Conservation (phyloP, 2,888 invertebrate genomes). For the Pandemis cinnamomeana region DNA sequence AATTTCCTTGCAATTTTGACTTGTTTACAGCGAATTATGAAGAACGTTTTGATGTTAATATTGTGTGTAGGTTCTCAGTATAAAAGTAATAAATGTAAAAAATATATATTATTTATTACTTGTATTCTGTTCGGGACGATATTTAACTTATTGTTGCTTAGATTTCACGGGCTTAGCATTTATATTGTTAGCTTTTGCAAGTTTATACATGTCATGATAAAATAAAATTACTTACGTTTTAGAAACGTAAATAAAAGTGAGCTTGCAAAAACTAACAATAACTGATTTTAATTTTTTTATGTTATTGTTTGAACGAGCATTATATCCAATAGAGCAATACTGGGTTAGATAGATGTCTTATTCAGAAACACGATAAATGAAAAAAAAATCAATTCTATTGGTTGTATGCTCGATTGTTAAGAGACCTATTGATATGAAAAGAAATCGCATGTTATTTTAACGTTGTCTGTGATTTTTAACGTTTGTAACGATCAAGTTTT, state of each 20-base stretch:
- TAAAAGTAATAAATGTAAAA: conserved; percentile 15
- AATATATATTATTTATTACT: conserved; percentile 14
- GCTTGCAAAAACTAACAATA: not conserved
- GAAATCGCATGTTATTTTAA: not conserved
- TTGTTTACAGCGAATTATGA: not conserved
- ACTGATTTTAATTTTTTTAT: not conserved
- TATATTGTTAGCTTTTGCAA: not conserved
- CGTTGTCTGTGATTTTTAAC: not conserved
- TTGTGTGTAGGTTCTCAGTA: not conserved
- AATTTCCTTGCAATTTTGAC: not conserved
- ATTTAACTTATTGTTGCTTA: conserved; percentile 36
- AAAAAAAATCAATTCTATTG: no score
- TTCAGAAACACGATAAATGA: no score
- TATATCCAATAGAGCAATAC: no score
- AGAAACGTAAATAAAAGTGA: not conserved
- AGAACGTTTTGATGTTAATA: not conserved
- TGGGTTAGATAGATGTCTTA: no score
- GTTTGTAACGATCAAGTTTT: not conserved
- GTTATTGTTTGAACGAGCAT: not conserved
- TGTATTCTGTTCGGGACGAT: conserved; percentile 16
- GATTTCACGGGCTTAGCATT: not conserved
- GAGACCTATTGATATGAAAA: not conserved
- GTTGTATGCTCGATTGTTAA: no score
- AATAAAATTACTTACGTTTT: not conserved
- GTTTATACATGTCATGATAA: not conserved